These are phyloP conservation scores for Pagetopsis macropterus DNA, from an alignment of 2,797 vertebrate genomes.

Conservation along the genomic window DNA sequence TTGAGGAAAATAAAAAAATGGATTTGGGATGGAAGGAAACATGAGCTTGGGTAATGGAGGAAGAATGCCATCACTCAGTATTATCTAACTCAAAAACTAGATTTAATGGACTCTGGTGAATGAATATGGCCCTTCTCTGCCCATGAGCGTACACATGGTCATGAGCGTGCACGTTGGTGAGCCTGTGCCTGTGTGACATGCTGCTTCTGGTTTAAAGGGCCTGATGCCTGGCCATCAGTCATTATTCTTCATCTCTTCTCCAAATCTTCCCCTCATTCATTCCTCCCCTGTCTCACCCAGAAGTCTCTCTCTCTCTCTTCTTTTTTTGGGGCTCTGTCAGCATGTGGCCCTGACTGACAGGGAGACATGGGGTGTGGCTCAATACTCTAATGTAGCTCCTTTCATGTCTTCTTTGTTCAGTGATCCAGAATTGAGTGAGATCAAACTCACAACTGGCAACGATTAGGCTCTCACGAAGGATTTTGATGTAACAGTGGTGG, in stretches of 20 bases:
- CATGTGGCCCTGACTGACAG: conserved; percentile 65
- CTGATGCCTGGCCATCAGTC: conserved; percentile 73
- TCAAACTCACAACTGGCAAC: conserved; percentile 13
- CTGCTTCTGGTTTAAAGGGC: conserved; percentile 84
- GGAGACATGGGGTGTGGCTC: conserved; percentile 66
- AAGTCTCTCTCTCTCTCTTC: conserved; percentile 47
- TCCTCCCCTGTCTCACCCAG: conserved; percentile 33
- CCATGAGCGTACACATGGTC: conserved; percentile 76
- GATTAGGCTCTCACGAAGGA: conserved; percentile 17
- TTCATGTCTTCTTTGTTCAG: conserved; percentile 33
- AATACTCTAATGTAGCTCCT: conserved; percentile 65
- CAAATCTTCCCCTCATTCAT: conserved; percentile 24
- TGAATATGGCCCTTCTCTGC: conserved; percentile 83
- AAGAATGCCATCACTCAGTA: conserved; percentile 8
- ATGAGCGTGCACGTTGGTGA: conserved; percentile 77
- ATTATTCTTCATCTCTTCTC: conserved; percentile 55
- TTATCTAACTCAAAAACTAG: conserved; percentile 17
- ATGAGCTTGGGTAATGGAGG: conserved; percentile 32
- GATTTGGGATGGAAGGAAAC: conserved; percentile 48
- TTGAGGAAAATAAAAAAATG: conserved; percentile 48
- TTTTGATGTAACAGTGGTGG: conserved; percentile 17
- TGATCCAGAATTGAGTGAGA: conserved; percentile 40
- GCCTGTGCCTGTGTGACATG: conserved; percentile 77
- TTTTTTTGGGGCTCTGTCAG: conserved; percentile 52
- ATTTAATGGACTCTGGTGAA: conserved; percentile 69